Evolutionary conservation across 2,797 vertebrate genomes (phyloP).

Genomic region (Xenopus petersii): DNA sequence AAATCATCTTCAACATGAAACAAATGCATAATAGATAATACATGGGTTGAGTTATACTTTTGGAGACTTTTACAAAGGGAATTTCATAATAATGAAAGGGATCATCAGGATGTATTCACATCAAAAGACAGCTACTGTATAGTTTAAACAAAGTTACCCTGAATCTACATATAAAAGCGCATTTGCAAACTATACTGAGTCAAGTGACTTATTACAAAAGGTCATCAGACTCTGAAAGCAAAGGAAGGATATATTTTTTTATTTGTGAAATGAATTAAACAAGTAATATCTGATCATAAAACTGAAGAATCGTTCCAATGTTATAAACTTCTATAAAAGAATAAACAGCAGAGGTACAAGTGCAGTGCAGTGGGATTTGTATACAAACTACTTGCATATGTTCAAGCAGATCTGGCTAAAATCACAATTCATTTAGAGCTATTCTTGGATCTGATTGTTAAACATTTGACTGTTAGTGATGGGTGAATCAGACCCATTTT

Average conservation of each 20-base stretch:
- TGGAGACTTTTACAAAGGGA: constrained; percentile 35
- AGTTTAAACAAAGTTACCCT: constrained; percentile 5
- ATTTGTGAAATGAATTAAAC: not conserved
- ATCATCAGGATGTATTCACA: constrained; percentile 35
- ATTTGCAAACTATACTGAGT: constrained; percentile 2
- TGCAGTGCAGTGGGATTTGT: not conserved
- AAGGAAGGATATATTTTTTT: not conserved
- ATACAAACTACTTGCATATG: too few species aligned
- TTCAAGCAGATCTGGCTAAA: too few species aligned
- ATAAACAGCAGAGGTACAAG: not conserved
- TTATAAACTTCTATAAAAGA: not conserved
- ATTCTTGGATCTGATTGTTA: too few species aligned
- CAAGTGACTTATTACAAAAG: constrained; percentile 10
- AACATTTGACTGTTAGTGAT: too few species aligned
- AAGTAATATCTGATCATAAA: too few species aligned
- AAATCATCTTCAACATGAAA: constrained; percentile 25
- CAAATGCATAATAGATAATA: constrained; percentile 37
- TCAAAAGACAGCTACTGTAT: constrained; percentile 13
- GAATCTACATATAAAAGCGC: constrained; percentile 1
- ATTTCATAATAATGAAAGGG: constrained; percentile 38
- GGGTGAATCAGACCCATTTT: too few species aligned
- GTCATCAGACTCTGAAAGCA: constrained; percentile 7
- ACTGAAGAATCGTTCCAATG: too few species aligned
- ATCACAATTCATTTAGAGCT: too few species aligned
- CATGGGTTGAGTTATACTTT: constrained; percentile 38